Evolutionary conservation across 1,140 invertebrate species (phyloP), one percentile per base, ranked within the genome.

Genomic region (Episyrphus balteatus): DNA sequence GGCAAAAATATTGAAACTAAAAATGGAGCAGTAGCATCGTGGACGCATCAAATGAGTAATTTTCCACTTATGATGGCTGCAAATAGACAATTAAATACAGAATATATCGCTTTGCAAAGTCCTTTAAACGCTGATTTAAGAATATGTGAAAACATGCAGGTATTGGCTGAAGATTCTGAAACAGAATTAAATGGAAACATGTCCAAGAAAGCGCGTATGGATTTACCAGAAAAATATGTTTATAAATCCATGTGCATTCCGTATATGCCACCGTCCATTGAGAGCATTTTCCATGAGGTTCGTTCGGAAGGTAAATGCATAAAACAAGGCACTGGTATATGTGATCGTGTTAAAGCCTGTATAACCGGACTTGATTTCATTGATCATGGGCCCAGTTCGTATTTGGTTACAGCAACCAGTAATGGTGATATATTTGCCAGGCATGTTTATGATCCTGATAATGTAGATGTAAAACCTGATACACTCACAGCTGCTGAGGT

Each of bases 31-130:
- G 31, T 51, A 5, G 48, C 42, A 33, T 32, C 32, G 18, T 51
- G 50, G 50, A 42, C 50, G 2, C 50, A 51, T 46, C 50, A 51
- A 14, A 11, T 51, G 32, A 37, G 42, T 17, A 48, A 48, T 47
- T 17, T 44, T 2, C 51, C 51, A 14, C 17, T 49, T 13, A 33
- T 52, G 40, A 39, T 52, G 11, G 47, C 48, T 31, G 46, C 41
- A 2, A 44, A 34, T 15, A 34, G 36, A 9, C 15, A 36, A 33
- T 15, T n/a, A n/a, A 37, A 39, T 12, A 37, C 15, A 17, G 51
- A 52, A 46, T 43, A 46, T 40, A 46, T 52, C 17, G 51, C 51
- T 6, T 30, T 52, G n/a, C 39, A 43, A 11, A 49, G 47, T 33
- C 36, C 47, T 11, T 9, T 49, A 7, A 36, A 47, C 8, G 40